Conservation (phyloP, 1,140 invertebrate species). For the Drosophila sechellia region DNA sequence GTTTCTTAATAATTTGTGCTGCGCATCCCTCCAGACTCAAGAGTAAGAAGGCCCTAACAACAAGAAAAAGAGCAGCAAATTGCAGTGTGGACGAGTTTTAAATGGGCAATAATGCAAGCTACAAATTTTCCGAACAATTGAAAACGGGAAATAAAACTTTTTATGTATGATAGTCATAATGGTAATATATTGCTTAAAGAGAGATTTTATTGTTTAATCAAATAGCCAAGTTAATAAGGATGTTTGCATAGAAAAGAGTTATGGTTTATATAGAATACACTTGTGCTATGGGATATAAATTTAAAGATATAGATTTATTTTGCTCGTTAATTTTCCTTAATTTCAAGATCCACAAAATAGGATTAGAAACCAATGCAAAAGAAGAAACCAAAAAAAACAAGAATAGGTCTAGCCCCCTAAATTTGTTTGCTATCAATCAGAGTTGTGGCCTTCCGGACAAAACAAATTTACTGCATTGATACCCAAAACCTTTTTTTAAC, state of each 20-base stretch:
- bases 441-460: slow-evolving; percentile 31
- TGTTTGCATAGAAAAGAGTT: no score
- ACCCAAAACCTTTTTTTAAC: slow-evolving; percentile 51
- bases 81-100: neutral
- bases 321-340: no score
- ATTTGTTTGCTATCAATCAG: slow-evolving; percentile 70
- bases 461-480: slow-evolving; percentile 62
- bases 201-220: no score
- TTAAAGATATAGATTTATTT: no score
- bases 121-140: slow-evolving; percentile 31
- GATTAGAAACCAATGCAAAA: slow-evolving; percentile 49
- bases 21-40: slow-evolving; percentile 51
- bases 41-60: neutral
- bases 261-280: no score
- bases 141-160: slow-evolving; percentile 19
- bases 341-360: neutral
- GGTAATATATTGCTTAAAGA: no score
- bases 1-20: slow-evolving; percentile 80
- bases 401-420: neutral
- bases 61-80: neutral
- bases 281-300: no score
- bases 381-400: slow-evolving; percentile 4
- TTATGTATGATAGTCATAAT: neutral
- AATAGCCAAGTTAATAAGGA: no score
- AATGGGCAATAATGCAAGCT: neutral